Evolutionary conservation across 1,140 invertebrate species (phyloP).

Genomic region (Drosophila orena): DNA sequence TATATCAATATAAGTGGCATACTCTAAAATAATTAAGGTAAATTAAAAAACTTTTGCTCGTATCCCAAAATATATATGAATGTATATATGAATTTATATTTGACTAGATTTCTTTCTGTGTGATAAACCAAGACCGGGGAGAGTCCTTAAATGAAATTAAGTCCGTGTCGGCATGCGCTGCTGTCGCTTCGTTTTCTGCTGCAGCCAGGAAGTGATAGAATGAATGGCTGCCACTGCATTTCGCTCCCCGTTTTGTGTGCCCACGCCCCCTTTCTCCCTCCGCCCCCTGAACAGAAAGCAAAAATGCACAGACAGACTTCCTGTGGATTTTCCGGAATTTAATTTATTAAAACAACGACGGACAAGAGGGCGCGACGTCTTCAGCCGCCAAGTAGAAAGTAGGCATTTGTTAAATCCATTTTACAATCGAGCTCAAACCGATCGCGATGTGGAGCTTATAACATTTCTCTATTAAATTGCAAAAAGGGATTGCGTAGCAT

Average conservation of each 20-base stretch:
- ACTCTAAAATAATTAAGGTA: too few relatives aligned
- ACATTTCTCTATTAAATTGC: not conserved
- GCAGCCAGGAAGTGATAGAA: constrained; percentile 76
- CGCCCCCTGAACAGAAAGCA: constrained; percentile 3
- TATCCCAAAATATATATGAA: too few relatives aligned
- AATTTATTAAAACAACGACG: constrained; percentile 82
- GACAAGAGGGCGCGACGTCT: constrained; percentile 28
- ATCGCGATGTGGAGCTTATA: not conserved
- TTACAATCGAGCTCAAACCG: constrained; percentile 5
- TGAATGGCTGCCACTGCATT: constrained; percentile 66
- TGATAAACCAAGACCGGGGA: constrained; percentile 19
- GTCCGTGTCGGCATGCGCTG: constrained; percentile 75
- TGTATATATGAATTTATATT: not conserved
- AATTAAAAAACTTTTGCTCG: too few relatives aligned
- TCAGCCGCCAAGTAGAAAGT: constrained; percentile 4
- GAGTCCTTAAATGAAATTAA: constrained; percentile 77
- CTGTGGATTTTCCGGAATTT: constrained; percentile 83
- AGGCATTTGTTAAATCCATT: not conserved
- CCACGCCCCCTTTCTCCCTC: not conserved
- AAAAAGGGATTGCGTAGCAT: too few relatives aligned
- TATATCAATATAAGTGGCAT: too few relatives aligned
- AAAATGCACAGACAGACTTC: constrained; percentile 79
- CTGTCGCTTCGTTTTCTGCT: constrained; percentile 29
- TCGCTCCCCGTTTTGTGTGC: constrained; percentile 1
- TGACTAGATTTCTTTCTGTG: constrained; percentile 5